These are phyloP conservation scores for Hemiprocne comata DNA, from an alignment of 2,113 vertebrate species.

Conservation along the genomic window DNA sequence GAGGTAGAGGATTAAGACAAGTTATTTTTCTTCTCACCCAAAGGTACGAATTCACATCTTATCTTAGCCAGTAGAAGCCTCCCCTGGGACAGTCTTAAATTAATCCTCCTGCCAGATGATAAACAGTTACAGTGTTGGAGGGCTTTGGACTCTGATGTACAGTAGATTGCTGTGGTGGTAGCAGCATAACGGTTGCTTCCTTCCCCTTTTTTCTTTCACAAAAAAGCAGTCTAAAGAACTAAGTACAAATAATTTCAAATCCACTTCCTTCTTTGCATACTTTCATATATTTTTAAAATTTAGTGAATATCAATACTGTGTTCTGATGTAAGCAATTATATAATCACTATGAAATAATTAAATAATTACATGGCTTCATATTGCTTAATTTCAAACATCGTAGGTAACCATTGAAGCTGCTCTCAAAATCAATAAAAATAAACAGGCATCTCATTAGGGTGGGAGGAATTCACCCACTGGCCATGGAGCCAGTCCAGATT, in stretches of 20 bases:
- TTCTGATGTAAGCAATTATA: neutral
- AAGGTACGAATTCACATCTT: neutral
- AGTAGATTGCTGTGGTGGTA: neutral
- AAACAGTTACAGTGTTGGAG: neutral
- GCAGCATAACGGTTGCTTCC: neutral
- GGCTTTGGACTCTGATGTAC: neutral
- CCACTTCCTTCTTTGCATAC: neutral
- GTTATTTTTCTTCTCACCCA: neutral
- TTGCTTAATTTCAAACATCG: neutral
- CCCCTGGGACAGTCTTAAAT: neutral
- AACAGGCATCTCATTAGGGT: fast-evolving
- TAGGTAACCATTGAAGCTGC: neutral
- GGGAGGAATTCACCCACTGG: neutral
- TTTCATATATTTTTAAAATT: neutral
- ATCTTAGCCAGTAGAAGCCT: neutral
- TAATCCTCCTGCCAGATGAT: neutral
- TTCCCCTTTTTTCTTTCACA: neutral
- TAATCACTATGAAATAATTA: neutral
- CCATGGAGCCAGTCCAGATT: neutral
- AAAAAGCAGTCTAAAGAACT: neutral
- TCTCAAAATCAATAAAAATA: neutral
- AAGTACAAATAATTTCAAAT: neutral
- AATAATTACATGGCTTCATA: neutral
- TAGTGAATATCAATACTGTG: neutral
- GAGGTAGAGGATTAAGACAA: slow-evolving; percentile 2